Evolutionary conservation across 2,113 vertebrate species (phyloP).

Genomic region (Cyrtonyx montezumae): DNA sequence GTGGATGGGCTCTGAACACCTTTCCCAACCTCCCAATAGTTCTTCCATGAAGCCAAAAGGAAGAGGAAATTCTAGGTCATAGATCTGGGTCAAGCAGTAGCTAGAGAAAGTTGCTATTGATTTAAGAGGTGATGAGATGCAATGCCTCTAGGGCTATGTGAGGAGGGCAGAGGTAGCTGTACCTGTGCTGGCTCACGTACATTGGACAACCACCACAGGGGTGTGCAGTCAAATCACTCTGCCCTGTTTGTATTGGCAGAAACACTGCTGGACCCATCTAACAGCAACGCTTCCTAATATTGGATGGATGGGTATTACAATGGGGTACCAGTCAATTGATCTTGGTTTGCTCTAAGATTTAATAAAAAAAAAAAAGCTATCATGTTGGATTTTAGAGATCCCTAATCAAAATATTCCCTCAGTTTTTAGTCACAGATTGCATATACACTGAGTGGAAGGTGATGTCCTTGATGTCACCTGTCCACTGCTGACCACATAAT

Average conservation of each 20-base stretch:
- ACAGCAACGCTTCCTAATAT: no score
- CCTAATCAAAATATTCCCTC: not conserved
- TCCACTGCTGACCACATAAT: not conserved
- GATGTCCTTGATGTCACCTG: not conserved
- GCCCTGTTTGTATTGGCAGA: not conserved
- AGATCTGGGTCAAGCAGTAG: not conserved
- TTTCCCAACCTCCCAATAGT: not conserved
- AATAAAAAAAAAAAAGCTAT: not conserved
- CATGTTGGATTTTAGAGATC: not conserved
- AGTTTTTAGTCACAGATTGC: not conserved
- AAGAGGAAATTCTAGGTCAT: not conserved
- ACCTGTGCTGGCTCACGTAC: accelerated
- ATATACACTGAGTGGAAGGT: not conserved
- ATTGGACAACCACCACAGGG: not conserved
- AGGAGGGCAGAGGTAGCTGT: not conserved
- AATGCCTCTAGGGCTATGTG: accelerated
- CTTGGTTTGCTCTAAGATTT: not conserved
- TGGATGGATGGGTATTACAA: not conserved
- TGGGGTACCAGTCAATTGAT: not conserved
- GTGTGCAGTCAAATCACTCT: not conserved
- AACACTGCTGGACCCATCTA: not conserved
- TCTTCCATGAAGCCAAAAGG: not conserved
- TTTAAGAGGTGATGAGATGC: not conserved
- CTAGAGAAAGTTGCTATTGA: not conserved
- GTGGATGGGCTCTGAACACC: not conserved